Evolutionary conservation across 2,888 invertebrate species (phyloP).

Genomic region (Eudasyphora cyanicolor): DNA sequence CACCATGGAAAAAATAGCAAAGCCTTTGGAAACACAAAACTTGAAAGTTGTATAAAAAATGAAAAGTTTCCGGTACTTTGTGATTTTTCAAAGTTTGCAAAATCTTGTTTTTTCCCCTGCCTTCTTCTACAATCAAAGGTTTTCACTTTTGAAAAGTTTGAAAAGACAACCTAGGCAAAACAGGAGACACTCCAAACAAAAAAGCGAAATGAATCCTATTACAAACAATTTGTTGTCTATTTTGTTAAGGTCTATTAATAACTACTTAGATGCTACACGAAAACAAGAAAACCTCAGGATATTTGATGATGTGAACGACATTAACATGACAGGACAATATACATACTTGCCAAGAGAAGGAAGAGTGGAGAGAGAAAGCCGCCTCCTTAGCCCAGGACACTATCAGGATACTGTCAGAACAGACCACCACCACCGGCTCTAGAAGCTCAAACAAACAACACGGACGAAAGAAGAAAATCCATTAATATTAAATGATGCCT

Average conservation of each 20-base stretch:
- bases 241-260: conserved; percentile 58
- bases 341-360: conserved; percentile 34
- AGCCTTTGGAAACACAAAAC: background rate
- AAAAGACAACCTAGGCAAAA: background rate
- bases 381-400: background rate
- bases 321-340: conserved; percentile 66
- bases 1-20: background rate
- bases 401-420: background rate
- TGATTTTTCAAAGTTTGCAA: conserved; percentile 23
- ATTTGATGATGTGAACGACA: conserved; percentile 65
- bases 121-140: no score
- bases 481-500: conserved; percentile 65
- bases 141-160: background rate
- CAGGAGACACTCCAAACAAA: background rate
- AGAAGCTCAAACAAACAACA: conserved; percentile 34
- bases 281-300: conserved; percentile 54
- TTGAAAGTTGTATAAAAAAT: background rate
- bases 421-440: background rate
- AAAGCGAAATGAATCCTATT: background rate
- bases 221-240: conserved; percentile 44
- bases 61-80: conserved; percentile 17
- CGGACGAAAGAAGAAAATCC: conserved; percentile 63
- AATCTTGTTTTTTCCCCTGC: background rate
- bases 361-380: background rate
- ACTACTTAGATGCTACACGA: conserved; percentile 37